Conservation (phyloP, 2,113 vertebrate genomes). For the Neogobius melanostomus region DNA sequence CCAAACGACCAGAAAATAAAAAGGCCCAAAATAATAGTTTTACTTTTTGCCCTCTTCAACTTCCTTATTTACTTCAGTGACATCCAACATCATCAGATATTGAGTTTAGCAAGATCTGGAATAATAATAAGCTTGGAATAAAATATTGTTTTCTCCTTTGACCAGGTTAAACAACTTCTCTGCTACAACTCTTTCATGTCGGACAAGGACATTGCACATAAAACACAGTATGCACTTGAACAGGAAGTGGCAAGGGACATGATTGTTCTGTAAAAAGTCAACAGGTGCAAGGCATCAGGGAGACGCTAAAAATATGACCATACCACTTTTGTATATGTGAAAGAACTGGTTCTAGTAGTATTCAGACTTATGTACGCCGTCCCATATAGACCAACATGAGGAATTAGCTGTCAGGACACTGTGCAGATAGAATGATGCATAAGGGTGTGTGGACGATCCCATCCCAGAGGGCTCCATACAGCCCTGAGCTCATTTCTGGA, state of each 20-base stretch:
- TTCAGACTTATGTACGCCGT: constrained; percentile 40
- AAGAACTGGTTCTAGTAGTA: constrained; percentile 6
- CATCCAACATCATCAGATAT: too few relatives aligned
- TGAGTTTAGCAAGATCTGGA: too few relatives aligned
- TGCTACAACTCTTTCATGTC: neutral
- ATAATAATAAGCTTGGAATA: too few relatives aligned
- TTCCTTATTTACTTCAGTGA: too few relatives aligned
- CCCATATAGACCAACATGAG: constrained; percentile 48
- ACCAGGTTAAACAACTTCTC: neutral
- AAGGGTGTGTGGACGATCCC: constrained; percentile 14
- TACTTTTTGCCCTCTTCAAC: too few relatives aligned
- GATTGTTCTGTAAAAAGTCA: neutral
- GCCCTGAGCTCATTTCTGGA: constrained; percentile 32
- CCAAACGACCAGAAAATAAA: too few relatives aligned
- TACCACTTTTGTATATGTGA: constrained; percentile 7
- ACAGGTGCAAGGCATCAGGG: neutral
- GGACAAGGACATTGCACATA: constrained; percentile 29
- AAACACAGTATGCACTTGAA: constrained; percentile 22
- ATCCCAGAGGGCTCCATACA: constrained; percentile 34
- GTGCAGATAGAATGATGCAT: constrained; percentile 47
- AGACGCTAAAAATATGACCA: constrained; percentile 28
- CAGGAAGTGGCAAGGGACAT: constrained; percentile 25
- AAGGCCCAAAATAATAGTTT: too few relatives aligned
- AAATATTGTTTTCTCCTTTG: neutral
- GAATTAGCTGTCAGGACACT: constrained; percentile 53